Evolutionary conservation across 1,140 invertebrate genomes (phyloP).

Genomic region (Drosophila yakuba): DNA sequence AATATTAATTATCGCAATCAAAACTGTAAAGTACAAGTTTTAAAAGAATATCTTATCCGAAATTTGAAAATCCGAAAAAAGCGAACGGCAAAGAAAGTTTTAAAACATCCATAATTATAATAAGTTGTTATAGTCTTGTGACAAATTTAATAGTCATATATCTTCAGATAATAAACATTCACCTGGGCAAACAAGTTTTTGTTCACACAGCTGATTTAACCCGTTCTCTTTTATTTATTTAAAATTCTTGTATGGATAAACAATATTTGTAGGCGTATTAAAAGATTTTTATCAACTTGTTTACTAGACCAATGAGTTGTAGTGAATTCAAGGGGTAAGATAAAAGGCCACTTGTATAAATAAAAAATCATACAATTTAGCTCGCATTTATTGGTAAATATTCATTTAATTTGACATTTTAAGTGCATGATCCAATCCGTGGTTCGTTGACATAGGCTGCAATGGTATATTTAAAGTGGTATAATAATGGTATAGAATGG

Average conservation of each 20-base stretch:
- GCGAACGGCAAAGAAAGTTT: neutral
- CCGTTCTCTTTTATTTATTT: neutral
- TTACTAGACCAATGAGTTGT: neutral
- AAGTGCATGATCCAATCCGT: constrained; percentile 13
- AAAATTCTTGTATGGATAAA: too few species aligned
- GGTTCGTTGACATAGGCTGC: constrained; percentile 46
- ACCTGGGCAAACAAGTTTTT: neutral
- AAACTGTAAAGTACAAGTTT: constrained; percentile 4
- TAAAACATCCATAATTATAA: constrained; percentile 4
- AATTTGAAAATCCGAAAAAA: neutral
- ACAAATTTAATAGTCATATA: neutral
- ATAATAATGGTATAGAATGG: too few species aligned
- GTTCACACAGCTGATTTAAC: constrained; percentile 8
- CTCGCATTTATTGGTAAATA: neutral
- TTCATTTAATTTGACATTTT: neutral
- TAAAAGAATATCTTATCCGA: constrained; percentile 1
- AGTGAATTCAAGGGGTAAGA: neutral
- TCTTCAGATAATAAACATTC: neutral
- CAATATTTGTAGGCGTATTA: neutral
- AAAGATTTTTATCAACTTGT: neutral
- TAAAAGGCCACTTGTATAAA: neutral
- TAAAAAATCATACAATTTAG: too few species aligned
- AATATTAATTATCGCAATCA: constrained; percentile 1
- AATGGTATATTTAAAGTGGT: neutral
- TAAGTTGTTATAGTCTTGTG: neutral